phyloP scores from a whole-genome alignment of 1,140 invertebrate genomes.

The Paralvinella palmiformis region DNA sequence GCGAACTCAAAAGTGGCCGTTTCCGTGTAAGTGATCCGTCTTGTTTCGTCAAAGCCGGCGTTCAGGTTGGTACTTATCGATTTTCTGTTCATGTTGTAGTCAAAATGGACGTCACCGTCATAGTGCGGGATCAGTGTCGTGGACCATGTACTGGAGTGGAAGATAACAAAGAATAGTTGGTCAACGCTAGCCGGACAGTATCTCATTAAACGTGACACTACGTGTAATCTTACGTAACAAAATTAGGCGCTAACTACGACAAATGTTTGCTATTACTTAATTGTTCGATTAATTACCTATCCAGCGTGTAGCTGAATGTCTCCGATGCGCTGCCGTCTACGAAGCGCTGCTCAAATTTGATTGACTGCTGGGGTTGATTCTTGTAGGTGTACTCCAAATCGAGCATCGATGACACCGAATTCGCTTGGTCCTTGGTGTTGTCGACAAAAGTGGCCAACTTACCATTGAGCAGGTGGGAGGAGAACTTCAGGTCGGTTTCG shows the following conservation, averaged over 20 bases:
- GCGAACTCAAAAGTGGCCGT: slow-evolving; percentile 8
- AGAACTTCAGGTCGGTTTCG: slow-evolving; percentile 8
- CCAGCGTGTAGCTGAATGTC: no score
- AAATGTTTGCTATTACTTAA: no score
- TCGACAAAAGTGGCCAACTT: slow-evolving; percentile 22
- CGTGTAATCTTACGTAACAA: no score
- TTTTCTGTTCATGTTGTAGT: not conserved
- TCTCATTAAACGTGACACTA: no score
- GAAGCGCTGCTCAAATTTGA: no score
- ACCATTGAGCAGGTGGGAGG: slow-evolving; percentile 4
- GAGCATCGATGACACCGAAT: slow-evolving; percentile 17
- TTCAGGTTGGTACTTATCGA: slow-evolving; percentile 10
- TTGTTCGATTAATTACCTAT: no score
- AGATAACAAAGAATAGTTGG: not conserved
- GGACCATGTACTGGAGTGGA: no score
- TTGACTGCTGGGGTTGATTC: not conserved
- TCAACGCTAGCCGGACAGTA: no score
- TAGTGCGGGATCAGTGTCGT: slow-evolving; percentile 3
- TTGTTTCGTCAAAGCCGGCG: slow-evolving; percentile 5
- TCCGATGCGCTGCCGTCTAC: no score
- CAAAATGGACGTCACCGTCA: slow-evolving; percentile 3
- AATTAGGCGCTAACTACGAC: no score
- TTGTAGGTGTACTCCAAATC: slow-evolving; percentile 27
- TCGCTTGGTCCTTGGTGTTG: slow-evolving; percentile 7
- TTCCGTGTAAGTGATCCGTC: slow-evolving; percentile 1